Percentiles rank a stretch among this genome's conserved stretches.
These are phyloP conservation scores for Saguinus imperator DNA, from an alignment of 2,113 vertebrate genomes.

Conservation along the genomic window DNA sequence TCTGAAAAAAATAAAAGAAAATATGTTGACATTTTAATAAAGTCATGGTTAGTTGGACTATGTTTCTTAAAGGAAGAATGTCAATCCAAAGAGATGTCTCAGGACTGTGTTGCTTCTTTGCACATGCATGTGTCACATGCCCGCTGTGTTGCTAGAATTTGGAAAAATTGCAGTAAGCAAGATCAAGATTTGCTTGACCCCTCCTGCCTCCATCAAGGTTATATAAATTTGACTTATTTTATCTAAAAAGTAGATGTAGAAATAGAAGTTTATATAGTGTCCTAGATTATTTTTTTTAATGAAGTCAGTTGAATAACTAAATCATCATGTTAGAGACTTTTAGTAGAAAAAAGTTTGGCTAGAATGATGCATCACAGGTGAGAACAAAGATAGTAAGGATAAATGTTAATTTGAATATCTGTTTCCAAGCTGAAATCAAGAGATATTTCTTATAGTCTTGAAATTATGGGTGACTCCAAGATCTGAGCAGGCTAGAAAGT, in stretches of 20 bases:
- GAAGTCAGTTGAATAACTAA: background rate
- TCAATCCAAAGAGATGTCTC: background rate
- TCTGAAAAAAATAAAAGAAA: background rate
- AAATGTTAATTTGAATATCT: background rate
- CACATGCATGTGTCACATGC: background rate
- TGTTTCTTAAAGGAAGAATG: background rate
- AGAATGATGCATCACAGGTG: background rate
- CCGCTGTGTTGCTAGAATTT: background rate
- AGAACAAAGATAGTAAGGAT: background rate
- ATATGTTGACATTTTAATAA: background rate
- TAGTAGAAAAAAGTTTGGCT: background rate
- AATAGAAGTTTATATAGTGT: background rate
- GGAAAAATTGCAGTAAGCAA: background rate
- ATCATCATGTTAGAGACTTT: background rate
- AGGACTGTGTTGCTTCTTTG: background rate
- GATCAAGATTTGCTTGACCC: background rate
- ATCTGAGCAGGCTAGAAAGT: background rate
- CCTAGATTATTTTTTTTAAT: background rate
- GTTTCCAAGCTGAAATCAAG: background rate
- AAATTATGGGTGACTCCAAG: background rate
- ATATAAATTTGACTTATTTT: background rate
- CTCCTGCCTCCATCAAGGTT: background rate
- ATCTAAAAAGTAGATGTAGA: background rate
- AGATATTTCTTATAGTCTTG: background rate
- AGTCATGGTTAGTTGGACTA: background rate